Percentiles rank a stretch among this genome's conserved stretches.
Conservation (phyloP, 2,797 vertebrate genomes). For the Rhinatrema bivittatum region DNA sequence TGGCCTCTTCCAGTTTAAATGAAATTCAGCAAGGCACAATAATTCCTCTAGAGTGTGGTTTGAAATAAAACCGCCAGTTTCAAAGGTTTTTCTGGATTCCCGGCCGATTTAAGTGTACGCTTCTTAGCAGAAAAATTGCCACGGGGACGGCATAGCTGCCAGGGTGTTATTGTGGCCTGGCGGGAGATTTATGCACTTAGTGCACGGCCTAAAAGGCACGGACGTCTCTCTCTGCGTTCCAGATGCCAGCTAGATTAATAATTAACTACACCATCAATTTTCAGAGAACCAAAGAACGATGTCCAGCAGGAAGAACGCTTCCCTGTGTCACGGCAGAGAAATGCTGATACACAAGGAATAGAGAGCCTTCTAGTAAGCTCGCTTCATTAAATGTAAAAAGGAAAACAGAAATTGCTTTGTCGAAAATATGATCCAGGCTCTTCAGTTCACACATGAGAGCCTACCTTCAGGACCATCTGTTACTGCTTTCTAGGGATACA, state of each 20-base stretch:
- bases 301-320: slow-evolving; percentile 3
- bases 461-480: slow-evolving; percentile 34
- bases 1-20: slow-evolving; percentile 67
- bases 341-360: slow-evolving; percentile 24
- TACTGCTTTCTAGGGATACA: slow-evolving; percentile 35
- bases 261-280: slow-evolving; percentile 35
- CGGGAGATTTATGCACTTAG: slow-evolving; percentile 41
- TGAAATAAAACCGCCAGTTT: slow-evolving; percentile 61
- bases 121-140: slow-evolving; percentile 61
- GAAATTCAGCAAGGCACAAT: slow-evolving; percentile 62
- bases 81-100: slow-evolving; percentile 58
- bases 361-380: slow-evolving; percentile 16
- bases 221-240: slow-evolving; percentile 40
- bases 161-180: slow-evolving; percentile 37
- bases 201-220: slow-evolving; percentile 29
- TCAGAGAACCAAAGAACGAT: slow-evolving; percentile 22
- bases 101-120: slow-evolving; percentile 56
- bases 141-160: slow-evolving; percentile 42
- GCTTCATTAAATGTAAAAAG: slow-evolving; percentile 14
- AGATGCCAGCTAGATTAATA: slow-evolving; percentile 47
- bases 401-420: slow-evolving; percentile 26
- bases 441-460: too few relatives aligned
- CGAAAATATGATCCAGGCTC: slow-evolving; percentile 9
- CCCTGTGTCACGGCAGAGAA: slow-evolving; percentile 17
- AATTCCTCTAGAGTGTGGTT: slow-evolving; percentile 61